Evolutionary conservation across 2,797 vertebrate species (phyloP).

Genomic region (Danio kyathit): DNA sequence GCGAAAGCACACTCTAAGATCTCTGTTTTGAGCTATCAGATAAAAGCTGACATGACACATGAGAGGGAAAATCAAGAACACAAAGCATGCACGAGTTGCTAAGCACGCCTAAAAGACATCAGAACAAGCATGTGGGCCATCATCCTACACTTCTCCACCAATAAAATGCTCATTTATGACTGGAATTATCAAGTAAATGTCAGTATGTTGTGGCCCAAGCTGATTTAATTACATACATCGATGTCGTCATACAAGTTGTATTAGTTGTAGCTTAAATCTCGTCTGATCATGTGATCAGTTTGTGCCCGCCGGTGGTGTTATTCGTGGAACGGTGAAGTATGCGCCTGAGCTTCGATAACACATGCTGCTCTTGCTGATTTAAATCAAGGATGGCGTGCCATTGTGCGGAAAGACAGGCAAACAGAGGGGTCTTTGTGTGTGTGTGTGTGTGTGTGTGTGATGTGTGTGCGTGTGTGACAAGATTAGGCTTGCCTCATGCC

Average conservation of each 20-base stretch:
- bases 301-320: constrained; percentile 31
- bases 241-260: background rate
- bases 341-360: constrained; percentile 64
- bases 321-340: constrained; percentile 47
- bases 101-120: background rate
- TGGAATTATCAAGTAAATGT: background rate
- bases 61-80: too few species aligned
- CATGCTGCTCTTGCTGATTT: constrained; percentile 46
- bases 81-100: too few species aligned
- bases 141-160: background rate
- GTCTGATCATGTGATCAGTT: constrained; percentile 35
- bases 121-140: background rate
- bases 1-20: too few species aligned
- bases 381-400: constrained; percentile 40
- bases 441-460: constrained; percentile 19
- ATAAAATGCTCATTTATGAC: background rate
- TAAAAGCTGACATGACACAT: too few species aligned
- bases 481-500: constrained; percentile 8
- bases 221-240: background rate
- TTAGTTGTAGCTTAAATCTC: background rate
- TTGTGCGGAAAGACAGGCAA: constrained; percentile 48
- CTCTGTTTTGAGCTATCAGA: too few species aligned
- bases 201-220: background rate
- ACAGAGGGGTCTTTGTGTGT: constrained; percentile 41
- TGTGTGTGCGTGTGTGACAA: constrained; percentile 22